Percentiles rank a stretch among this genome's conserved stretches.
Conservation (phyloP, 2,888 invertebrate species). For the Deladenus siricidicola region DNA sequence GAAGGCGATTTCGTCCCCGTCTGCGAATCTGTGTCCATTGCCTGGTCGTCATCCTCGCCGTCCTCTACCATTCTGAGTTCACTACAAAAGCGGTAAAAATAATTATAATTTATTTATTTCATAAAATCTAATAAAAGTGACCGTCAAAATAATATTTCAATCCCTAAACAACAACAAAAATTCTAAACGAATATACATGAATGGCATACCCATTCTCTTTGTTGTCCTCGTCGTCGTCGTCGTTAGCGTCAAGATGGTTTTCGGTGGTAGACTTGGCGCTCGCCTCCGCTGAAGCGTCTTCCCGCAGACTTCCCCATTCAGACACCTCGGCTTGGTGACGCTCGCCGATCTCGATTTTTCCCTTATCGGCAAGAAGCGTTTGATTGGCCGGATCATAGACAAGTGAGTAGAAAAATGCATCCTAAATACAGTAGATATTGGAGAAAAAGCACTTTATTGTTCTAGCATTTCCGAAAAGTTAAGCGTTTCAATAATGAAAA, state of each 20-base stretch:
- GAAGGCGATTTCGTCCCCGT: too few species aligned
- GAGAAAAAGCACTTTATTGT: background rate
- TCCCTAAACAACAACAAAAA: background rate
- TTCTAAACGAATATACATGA: slow-evolving; percentile 5
- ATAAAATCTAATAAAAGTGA: background rate
- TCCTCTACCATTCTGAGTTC: background rate
- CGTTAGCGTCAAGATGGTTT: background rate
- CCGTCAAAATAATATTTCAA: background rate
- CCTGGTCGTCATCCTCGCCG: background rate
- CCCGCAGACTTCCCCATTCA: slow-evolving; percentile 1
- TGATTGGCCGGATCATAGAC: slow-evolving; percentile 98
- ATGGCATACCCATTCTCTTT: slow-evolving; percentile 27
- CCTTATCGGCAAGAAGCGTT: slow-evolving; percentile 92
- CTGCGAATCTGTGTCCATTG: background rate
- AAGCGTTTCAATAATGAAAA: too few species aligned
- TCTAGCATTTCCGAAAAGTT: too few species aligned
- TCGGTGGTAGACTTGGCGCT: background rate
- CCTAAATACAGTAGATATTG: slow-evolving; percentile 61
- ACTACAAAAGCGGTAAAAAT: background rate
- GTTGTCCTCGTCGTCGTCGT: slow-evolving; percentile 24
- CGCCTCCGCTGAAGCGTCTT: background rate
- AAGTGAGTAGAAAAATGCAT: slow-evolving; percentile 98
- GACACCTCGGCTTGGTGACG: slow-evolving; percentile 74
- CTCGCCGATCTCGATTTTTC: slow-evolving; percentile 78
- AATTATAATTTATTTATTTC: too few species aligned